phyloP scores from a whole-genome alignment of 2,113 vertebrate species.

The Nannospalax galili region DNA sequence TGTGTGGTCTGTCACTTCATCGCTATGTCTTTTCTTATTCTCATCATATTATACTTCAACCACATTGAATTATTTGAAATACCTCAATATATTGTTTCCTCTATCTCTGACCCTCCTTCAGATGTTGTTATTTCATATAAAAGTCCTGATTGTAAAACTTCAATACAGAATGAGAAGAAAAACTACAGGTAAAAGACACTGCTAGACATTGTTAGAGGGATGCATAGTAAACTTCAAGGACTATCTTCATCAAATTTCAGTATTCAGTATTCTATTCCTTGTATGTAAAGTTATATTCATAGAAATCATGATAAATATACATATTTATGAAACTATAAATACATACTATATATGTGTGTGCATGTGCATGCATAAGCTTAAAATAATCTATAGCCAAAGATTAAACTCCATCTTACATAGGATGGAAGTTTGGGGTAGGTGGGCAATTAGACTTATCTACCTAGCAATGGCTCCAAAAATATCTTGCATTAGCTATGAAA shows the following conservation, averaged over 20 bases:
- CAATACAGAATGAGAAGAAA: slow-evolving; percentile 15
- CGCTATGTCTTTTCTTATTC: not conserved
- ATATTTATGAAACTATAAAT: no score
- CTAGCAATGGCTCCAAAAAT: not conserved
- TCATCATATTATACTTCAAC: not conserved
- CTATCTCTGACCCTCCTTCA: not conserved
- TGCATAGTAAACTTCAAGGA: not conserved
- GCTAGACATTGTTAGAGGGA: not conserved
- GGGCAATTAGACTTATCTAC: not conserved
- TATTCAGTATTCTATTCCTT: not conserved
- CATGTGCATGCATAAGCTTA: not conserved
- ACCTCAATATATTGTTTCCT: not conserved
- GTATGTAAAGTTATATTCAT: not conserved
- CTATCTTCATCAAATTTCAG: not conserved
- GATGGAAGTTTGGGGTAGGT: not conserved
- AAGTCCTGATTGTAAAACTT: slow-evolving; percentile 27
- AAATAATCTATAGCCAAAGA: no score
- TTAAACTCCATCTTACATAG: no score
- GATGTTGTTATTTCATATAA: not conserved
- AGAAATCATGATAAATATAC: not conserved
- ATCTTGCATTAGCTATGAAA: not conserved
- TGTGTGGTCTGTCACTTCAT: not conserved
- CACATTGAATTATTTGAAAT: slow-evolving; percentile 7
- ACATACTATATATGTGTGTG: not conserved
- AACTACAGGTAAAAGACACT: not conserved